phyloP scores from a whole-genome alignment of 2,797 vertebrate species.

The Tauraco hartlaubi region DNA sequence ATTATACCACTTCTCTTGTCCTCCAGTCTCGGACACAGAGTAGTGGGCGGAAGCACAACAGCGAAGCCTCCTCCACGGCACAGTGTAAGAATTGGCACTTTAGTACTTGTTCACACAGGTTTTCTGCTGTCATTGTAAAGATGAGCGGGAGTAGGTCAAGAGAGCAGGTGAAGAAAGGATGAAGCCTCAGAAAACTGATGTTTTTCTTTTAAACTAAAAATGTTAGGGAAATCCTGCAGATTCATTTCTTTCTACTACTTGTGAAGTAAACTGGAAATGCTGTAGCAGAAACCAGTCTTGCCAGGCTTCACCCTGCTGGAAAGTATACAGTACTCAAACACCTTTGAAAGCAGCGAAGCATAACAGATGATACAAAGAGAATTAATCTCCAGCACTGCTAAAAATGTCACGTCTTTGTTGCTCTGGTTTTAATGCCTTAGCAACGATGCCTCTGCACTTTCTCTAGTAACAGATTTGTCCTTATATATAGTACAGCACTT shows the following conservation, averaged over 20 bases:
- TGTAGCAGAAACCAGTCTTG: neutral
- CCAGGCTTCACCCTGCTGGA: neutral
- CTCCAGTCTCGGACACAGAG: neutral
- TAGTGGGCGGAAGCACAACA: neutral
- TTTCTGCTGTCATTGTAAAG: neutral
- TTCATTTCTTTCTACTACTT: neutral
- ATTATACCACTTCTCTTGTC: neutral
- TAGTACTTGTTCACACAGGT: neutral
- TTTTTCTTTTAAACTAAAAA: neutral
- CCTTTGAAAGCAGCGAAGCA: neutral
- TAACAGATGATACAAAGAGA: neutral
- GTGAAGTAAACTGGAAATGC: neutral
- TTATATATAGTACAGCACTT: neutral
- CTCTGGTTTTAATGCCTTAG: neutral
- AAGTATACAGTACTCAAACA: neutral
- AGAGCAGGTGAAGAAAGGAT: neutral
- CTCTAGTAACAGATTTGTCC: conserved; percentile 12
- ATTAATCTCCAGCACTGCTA: neutral
- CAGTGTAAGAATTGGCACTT: neutral
- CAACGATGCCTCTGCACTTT: neutral
- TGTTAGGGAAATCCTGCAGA: neutral
- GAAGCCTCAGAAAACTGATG: neutral
- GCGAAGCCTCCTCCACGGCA: neutral
- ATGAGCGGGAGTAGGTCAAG: neutral
- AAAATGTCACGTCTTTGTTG: neutral